Conservation (phyloP, 2,888 invertebrate species). For the Homarus gammarus region DNA sequence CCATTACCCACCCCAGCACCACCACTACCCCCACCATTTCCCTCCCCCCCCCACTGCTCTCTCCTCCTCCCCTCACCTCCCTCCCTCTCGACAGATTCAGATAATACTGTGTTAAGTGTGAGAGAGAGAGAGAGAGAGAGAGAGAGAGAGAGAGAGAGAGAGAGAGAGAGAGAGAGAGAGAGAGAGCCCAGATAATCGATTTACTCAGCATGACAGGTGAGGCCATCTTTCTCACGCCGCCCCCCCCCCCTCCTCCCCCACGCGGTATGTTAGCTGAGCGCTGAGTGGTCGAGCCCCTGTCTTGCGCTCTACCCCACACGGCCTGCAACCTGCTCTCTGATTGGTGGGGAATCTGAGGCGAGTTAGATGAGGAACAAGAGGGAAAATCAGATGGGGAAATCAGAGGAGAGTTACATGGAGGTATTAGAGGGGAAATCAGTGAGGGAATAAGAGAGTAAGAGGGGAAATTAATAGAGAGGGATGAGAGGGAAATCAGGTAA, state of each 20-base stretch:
- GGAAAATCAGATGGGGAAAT: background rate
- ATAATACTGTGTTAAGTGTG: too few species aligned
- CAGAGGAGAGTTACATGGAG: background rate
- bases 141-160: constrained; percentile 29
- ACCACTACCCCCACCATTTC: too few species aligned
- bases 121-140: constrained; percentile 33
- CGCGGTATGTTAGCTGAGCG: constrained; percentile 48
- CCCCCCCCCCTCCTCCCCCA: too few species aligned
- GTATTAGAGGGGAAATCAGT: constrained; percentile 4
- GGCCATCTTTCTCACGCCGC: constrained; percentile 52
- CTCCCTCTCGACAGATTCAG: too few species aligned
- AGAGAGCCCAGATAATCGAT: constrained; percentile 55
- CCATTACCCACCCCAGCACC: too few species aligned
- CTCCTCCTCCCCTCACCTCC: too few species aligned
- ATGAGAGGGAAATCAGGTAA: too few species aligned
- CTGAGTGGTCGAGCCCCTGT: constrained; percentile 48
- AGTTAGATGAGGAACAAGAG: background rate
- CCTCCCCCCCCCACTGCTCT: too few species aligned
- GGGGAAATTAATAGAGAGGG: background rate
- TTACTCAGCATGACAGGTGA: constrained; percentile 54
- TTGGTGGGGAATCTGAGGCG: constrained; percentile 32
- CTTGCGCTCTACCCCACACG: constrained; percentile 36
- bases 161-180: constrained; percentile 33
- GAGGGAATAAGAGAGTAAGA: constrained; percentile 11
- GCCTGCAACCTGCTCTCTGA: constrained; percentile 3